Evolutionary conservation across 1,140 invertebrate genomes (phyloP).

Genomic region (Halesus radiatus): DNA sequence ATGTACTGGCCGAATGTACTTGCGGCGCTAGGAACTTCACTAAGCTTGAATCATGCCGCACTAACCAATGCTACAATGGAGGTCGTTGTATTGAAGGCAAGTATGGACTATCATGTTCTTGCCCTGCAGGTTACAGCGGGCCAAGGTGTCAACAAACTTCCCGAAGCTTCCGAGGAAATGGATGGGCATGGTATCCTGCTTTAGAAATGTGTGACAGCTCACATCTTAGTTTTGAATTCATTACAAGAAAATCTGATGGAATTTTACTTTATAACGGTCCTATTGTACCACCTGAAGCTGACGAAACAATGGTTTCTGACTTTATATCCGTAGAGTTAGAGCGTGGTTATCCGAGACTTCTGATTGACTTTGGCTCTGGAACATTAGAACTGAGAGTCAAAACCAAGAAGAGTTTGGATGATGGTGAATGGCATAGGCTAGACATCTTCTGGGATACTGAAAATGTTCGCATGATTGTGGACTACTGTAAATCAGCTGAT

Average conservation of each 20-base stretch:
- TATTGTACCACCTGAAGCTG: slow-evolving; percentile 89
- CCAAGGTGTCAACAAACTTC: slow-evolving; percentile 96
- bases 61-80: slow-evolving; percentile 94
- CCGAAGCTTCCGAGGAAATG: slow-evolving; percentile 91
- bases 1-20: slow-evolving; percentile 91
- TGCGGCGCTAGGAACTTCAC: slow-evolving; percentile 93
- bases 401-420: slow-evolving; percentile 87
- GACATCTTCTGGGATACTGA: slow-evolving; percentile 97
- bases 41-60: slow-evolving; percentile 89
- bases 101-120: slow-evolving; percentile 89
- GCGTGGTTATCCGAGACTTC: slow-evolving; percentile 88
- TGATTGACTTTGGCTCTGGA: slow-evolving; percentile 96
- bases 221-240: slow-evolving; percentile 95
- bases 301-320: slow-evolving; percentile 91
- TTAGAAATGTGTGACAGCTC: slow-evolving; percentile 96
- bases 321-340: slow-evolving; percentile 95
- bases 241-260: slow-evolving; percentile 91
- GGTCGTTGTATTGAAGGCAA: slow-evolving; percentile 92
- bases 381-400: slow-evolving; percentile 91
- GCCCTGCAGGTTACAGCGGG: slow-evolving; percentile 92
- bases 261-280: slow-evolving; percentile 97
- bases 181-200: slow-evolving; percentile 96
- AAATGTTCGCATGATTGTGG: slow-evolving; percentile 91
- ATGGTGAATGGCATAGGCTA: slow-evolving; percentile 96
- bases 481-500: slow-evolving; percentile 90